Evolutionary conservation across 2,113 vertebrate genomes (phyloP).

Genomic region (Eidolon helvum): DNA sequence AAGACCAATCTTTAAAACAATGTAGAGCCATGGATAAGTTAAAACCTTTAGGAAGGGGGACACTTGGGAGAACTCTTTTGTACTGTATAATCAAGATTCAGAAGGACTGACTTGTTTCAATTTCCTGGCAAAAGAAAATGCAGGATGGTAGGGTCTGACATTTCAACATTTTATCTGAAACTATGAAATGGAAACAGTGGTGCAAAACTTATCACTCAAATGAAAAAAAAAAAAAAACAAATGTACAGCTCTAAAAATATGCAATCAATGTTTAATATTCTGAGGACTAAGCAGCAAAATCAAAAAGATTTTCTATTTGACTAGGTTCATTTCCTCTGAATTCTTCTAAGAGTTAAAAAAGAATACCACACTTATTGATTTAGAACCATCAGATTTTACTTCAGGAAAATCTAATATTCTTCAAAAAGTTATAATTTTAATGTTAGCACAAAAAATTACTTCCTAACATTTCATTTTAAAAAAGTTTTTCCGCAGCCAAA

Average conservation of each 20-base stretch:
- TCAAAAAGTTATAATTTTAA: slow-evolving; percentile 77
- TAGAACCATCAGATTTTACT: slow-evolving; percentile 78
- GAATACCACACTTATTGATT: slow-evolving; percentile 65
- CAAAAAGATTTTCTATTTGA: slow-evolving; percentile 32
- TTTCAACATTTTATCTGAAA: slow-evolving; percentile 27
- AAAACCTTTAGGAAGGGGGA: not conserved
- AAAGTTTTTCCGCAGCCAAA: slow-evolving; percentile 79
- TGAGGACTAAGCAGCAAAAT: slow-evolving; percentile 55
- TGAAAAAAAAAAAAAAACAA: not conserved
- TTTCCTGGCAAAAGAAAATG: slow-evolving; percentile 16
- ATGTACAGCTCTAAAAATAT: slow-evolving; percentile 50
- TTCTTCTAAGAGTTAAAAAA: slow-evolving; percentile 62
- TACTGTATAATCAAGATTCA: not conserved
- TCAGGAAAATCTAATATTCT: slow-evolving; percentile 77
- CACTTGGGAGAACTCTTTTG: not conserved
- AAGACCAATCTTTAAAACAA: slow-evolving; percentile 33
- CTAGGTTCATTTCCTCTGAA: slow-evolving; percentile 57
- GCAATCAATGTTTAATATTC: slow-evolving; percentile 69
- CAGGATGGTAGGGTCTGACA: not conserved
- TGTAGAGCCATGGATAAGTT: not conserved
- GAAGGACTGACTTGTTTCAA: slow-evolving; percentile 11
- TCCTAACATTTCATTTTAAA: slow-evolving; percentile 72
- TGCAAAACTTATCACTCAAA: not conserved
- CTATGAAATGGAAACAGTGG: not conserved
- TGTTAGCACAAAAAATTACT: slow-evolving; percentile 76